phyloP scores from a whole-genome alignment of 37 sponge, comb jelly and placozoan genomes.

The Cliona cf. orientalis region DNA sequence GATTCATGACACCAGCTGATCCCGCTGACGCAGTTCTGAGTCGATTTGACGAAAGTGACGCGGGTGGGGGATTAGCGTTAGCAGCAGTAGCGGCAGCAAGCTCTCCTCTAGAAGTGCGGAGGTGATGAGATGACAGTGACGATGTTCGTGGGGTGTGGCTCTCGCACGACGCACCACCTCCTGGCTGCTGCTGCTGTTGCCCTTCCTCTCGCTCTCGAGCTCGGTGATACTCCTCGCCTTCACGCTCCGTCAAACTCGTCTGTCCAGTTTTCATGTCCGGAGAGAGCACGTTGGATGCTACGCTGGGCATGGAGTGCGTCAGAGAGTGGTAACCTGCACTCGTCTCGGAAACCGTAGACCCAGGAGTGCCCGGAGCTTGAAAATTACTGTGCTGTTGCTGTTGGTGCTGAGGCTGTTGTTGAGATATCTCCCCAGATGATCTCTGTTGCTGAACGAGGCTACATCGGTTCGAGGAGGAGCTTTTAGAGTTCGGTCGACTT shows the following conservation, averaged over 20 bases:
- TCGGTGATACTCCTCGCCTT: neutral
- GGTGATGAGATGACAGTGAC: no score
- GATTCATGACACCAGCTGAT: neutral
- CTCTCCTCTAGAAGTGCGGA: no score
- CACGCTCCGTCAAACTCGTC: neutral
- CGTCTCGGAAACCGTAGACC: constrained; percentile 43
- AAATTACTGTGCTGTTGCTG: no score
- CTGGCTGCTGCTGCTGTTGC: neutral
- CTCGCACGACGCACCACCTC: neutral
- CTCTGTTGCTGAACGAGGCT: constrained; percentile 7
- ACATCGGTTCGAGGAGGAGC: no score
- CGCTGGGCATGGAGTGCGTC: constrained; percentile 50
- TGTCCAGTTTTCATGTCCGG: constrained; percentile 35
- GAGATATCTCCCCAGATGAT: constrained; percentile 10
- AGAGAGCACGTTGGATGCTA: constrained; percentile 19
- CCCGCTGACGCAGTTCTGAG: neutral
- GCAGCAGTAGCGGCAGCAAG: no score
- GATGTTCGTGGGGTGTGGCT: no score
- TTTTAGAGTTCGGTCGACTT: neutral
- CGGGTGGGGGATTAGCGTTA: neutral
- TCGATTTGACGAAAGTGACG: no score
- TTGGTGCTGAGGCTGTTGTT: no score
- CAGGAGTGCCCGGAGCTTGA: constrained; percentile 39
- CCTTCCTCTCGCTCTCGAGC: neutral
- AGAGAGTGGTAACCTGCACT: constrained; percentile 52